Evolutionary conservation across 1,140 invertebrate species (phyloP), one percentile per base, ranked within the genome.

Genomic region (Eurosta solidaginis): DNA sequence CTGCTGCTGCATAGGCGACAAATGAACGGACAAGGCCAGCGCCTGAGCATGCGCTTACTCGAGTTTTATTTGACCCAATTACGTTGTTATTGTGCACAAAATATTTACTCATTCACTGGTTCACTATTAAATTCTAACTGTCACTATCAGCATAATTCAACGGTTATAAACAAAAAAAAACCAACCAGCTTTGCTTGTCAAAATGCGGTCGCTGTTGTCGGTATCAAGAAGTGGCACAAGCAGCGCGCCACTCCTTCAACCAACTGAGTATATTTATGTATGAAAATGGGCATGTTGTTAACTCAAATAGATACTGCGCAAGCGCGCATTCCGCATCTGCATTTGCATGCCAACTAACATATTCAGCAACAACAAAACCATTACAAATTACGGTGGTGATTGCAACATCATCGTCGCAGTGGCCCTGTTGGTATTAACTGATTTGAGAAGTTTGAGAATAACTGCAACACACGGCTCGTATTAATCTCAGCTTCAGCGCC

Each of bases 191-290:
- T 52, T 4, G 20, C 49, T 14, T 52, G n/a, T 52, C 49, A 52
- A 52, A 20, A n/a, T 29, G 52, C 52, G 1, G 52, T 54, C 33
- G 52, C 22, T 68, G 33, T n/a, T 59, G 25, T n/a, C n/a, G 17
- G 12, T 33, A 36, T n/a, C 33, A 22, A 42, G 22, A 68, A 68
- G 59, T 68, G 59, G 59, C 29, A 68, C 59, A 68, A 68, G 33
- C 59, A 68, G 59, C 59, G 59, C 59, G 59, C 33, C 59, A 68
- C 59, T 68, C 59, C 59, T 33, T 68, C 59, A 68, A 68, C 59
- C 14, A 68, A 40, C 59, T 22, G 59, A 20, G n/a, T 68, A 12
- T 3, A 4, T 6, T 36, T 59, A 27, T 59, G 14, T n/a, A n/a
- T n/a, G n/a, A n/a, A n/a, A n/a, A n/a, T 33, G 27, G 4, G 17